Percentiles rank a stretch among this genome's conserved stretches.
Conservation (phyloP, 2,888 invertebrate genomes). For the Xanthorhoe spadicearia region DNA sequence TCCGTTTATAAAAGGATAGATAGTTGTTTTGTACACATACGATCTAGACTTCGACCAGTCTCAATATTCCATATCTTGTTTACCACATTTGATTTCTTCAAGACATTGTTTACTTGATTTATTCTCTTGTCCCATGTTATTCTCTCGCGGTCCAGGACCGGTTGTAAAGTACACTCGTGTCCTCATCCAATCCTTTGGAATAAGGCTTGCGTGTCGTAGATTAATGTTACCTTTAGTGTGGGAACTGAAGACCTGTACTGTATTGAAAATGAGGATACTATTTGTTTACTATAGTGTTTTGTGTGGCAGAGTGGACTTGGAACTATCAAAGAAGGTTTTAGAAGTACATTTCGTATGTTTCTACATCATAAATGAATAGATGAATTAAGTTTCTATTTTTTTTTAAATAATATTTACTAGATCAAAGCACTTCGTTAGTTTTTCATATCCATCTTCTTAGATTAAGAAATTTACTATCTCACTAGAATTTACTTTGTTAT, state of each 20-base stretch:
- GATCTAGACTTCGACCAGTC: not conserved
- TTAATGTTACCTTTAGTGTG: slow-evolving; percentile 30
- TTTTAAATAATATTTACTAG: too few relatives aligned
- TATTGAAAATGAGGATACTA: slow-evolving; percentile 19
- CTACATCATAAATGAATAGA: too few relatives aligned
- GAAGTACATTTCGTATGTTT: not conserved
- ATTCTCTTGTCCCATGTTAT: slow-evolving; percentile 9
- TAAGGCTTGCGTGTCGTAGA: slow-evolving; percentile 29
- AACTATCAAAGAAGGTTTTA: not conserved
- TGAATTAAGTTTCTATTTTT: too few relatives aligned
- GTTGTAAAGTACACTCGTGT: slow-evolving; percentile 38
- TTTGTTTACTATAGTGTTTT: not conserved
- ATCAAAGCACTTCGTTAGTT: too few relatives aligned
- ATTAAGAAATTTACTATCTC: too few relatives aligned
- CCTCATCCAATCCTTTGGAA: slow-evolving; percentile 28
- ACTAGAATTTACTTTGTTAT: too few relatives aligned
- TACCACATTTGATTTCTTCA: too few relatives aligned
- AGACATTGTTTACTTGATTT: not conserved
- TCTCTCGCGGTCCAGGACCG: slow-evolving; percentile 36
- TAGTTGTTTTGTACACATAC: not conserved
- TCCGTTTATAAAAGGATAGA: too few relatives aligned
- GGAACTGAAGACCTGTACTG: slow-evolving; percentile 27
- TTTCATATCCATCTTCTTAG: too few relatives aligned
- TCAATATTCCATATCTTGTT: too few relatives aligned
- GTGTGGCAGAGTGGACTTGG: not conserved